Evolutionary conservation across 2,888 invertebrate genomes (phyloP).

Genomic region (Torymus tubicola): DNA sequence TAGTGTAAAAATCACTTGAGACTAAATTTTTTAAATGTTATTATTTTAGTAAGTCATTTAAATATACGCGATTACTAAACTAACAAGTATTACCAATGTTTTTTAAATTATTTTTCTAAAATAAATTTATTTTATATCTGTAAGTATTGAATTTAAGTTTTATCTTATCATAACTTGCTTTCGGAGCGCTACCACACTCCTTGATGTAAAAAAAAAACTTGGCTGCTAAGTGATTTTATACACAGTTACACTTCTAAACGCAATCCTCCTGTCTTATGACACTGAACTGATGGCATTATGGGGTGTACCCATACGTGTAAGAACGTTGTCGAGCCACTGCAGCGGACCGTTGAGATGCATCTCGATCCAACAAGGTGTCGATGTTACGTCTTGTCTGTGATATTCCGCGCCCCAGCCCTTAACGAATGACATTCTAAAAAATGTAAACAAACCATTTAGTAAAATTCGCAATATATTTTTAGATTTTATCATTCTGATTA

Average conservation of each 20-base stretch:
- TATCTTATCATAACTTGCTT: no score
- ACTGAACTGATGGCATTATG: slow-evolving; percentile 98
- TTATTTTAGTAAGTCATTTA: no score
- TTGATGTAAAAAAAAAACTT: background rate
- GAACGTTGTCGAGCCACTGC: slow-evolving; percentile 98
- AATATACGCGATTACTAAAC: no score
- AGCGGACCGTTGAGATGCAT: slow-evolving; percentile 98
- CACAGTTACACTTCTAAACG: background rate
- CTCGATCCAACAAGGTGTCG: slow-evolving; percentile 99
- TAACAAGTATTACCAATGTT: no score
- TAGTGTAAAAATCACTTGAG: slow-evolving; percentile 14
- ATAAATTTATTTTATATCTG: no score
- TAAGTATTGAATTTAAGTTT: no score
- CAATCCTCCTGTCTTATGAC: slow-evolving; percentile 79
- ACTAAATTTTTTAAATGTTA: background rate
- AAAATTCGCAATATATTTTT: background rate
- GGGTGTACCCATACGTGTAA: slow-evolving; percentile 99
- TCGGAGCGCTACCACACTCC: no score
- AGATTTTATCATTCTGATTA: no score
- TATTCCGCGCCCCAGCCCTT: slow-evolving; percentile 99
- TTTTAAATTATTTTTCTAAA: no score
- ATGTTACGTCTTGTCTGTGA: slow-evolving; percentile 98
- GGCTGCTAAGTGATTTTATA: slow-evolving; percentile 22
- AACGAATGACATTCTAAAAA: slow-evolving; percentile 95
- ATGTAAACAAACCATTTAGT: background rate